These are phyloP conservation scores for Silurus asotus DNA, from an alignment of 2,113 vertebrate genomes.

Conservation along the genomic window DNA sequence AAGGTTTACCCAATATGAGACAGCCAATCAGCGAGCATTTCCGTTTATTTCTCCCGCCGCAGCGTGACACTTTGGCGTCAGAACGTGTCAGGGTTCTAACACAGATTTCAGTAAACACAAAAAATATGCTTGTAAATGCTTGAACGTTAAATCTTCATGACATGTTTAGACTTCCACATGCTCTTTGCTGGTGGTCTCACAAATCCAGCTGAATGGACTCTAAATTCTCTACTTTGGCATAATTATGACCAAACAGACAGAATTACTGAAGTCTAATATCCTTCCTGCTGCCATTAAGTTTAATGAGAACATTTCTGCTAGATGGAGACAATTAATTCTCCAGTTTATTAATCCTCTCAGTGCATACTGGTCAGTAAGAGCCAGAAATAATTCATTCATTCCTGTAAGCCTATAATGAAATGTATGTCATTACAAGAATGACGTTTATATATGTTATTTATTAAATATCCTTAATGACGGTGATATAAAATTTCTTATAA, in stretches of 20 bases:
- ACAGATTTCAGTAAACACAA: not conserved
- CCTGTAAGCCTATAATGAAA: not conserved
- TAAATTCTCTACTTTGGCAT: not conserved
- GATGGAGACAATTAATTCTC: not conserved
- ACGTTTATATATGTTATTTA: not conserved
- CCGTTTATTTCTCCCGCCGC: not conserved
- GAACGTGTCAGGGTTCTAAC: constrained; percentile 17
- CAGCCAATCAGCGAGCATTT: constrained; percentile 23
- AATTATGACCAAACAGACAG: not conserved
- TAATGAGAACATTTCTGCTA: not conserved
- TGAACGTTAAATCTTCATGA: not conserved
- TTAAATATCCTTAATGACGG: too few relatives aligned
- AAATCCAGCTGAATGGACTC: not conserved
- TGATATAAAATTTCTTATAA: too few relatives aligned
- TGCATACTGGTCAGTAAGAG: not conserved
- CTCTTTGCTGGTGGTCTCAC: not conserved
- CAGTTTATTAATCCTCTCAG: not conserved
- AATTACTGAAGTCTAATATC: not conserved
- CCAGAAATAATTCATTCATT: not conserved
- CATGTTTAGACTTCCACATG: not conserved
- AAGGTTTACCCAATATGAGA: not conserved
- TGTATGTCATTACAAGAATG: not conserved
- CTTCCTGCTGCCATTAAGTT: not conserved
- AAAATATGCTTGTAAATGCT: not conserved
- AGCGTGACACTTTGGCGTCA: constrained; percentile 3